These are phyloP conservation scores for Thunnus albacares DNA, from an alignment of 2,797 vertebrate genomes.

Conservation along the genomic window DNA sequence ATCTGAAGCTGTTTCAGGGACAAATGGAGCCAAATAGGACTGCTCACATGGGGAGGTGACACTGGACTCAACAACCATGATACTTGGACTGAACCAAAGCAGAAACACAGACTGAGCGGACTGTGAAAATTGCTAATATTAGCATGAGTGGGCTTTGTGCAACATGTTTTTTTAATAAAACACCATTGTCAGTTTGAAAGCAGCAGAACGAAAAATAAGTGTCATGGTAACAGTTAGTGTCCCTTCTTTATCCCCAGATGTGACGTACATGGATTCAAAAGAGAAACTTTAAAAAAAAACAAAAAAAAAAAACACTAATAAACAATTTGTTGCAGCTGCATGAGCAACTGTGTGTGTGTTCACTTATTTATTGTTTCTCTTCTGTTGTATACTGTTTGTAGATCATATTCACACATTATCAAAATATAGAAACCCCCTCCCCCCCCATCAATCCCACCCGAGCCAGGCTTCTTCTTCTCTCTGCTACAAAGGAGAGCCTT, in stretches of 20 bases:
- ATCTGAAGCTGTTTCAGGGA: conserved; percentile 5
- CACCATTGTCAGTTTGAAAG: conserved; percentile 28
- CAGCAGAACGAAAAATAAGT: conserved; percentile 20
- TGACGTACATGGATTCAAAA: conserved; percentile 13
- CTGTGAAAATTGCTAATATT: not conserved
- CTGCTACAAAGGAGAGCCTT: conserved; percentile 54
- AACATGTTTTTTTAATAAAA: conserved; percentile 59
- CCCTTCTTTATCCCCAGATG: conserved; percentile 18
- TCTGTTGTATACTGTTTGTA: conserved; percentile 57
- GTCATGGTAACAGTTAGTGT: conserved; percentile 14
- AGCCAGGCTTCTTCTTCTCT: conserved; percentile 45
- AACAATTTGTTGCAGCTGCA: conserved; percentile 63
- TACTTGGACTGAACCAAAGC: conserved; percentile 27
- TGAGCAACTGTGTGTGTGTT: conserved; percentile 60
- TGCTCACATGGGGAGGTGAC: not conserved
- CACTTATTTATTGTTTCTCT: conserved; percentile 71
- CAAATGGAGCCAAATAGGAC: conserved; percentile 12
- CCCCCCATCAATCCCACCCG: not conserved
- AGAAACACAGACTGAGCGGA: conserved; percentile 16
- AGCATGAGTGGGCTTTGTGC: conserved; percentile 23
- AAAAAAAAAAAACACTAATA: conserved; percentile 43
- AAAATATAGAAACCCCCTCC: conserved; percentile 77
- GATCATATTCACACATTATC: conserved; percentile 75
- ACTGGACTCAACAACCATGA: conserved; percentile 5
- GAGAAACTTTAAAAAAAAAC: too few relatives aligned